Percentiles rank a stretch among this genome's conserved stretches.
phyloP scores from a whole-genome alignment of 2,113 vertebrate species.

The Gymnobelideus leadbeateri region DNA sequence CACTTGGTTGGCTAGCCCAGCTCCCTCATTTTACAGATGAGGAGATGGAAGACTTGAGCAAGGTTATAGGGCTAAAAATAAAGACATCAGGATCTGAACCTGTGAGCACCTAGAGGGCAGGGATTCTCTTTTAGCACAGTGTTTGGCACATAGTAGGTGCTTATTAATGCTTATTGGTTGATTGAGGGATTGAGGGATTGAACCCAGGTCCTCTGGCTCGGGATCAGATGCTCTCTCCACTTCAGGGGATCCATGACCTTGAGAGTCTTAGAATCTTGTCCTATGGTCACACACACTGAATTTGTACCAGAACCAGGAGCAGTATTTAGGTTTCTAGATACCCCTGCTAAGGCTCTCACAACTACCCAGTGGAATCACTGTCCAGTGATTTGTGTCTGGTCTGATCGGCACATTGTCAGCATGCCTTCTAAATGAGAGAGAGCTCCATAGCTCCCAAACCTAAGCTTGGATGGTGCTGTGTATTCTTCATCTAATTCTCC shows the following conservation, averaged over 20 bases:
- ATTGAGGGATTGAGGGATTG: neutral
- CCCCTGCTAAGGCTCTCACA: neutral
- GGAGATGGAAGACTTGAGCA: neutral
- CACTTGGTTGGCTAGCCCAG: neutral
- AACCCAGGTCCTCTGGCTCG: neutral
- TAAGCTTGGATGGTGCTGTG: neutral
- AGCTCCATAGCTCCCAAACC: neutral
- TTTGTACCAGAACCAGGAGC: neutral
- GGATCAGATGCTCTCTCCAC: neutral
- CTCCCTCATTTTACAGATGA: neutral
- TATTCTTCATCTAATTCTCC: neutral
- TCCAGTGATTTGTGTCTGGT: neutral
- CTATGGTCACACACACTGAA: neutral
- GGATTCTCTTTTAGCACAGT: neutral
- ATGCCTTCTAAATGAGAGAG: neutral
- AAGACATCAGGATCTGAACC: fast-evolving
- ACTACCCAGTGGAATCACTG: neutral
- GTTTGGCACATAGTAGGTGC: neutral
- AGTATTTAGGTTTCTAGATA: neutral
- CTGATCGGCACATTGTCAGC: neutral
- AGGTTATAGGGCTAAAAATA: neutral
- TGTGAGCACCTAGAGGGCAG: neutral
- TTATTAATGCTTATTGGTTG: neutral
- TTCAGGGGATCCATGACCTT: neutral
- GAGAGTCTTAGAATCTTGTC: neutral